Conservation (phyloP, 2,888 invertebrate genomes). For the Limulus polyphemus region DNA sequence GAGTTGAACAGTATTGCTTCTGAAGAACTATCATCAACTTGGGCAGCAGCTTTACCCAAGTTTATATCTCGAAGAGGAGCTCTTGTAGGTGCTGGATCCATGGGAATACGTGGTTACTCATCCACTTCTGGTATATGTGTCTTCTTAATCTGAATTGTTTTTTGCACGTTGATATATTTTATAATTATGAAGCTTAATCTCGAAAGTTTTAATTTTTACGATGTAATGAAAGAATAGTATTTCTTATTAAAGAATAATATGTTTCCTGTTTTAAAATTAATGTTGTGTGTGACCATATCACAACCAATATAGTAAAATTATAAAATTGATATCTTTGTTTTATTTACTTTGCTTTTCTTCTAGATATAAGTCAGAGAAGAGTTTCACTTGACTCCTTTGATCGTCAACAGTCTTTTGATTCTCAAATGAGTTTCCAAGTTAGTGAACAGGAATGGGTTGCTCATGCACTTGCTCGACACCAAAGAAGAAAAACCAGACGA, state of each 20-base stretch:
- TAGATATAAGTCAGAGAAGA: slow-evolving; percentile 20
- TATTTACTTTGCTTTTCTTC: neutral
- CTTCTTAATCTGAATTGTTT: neutral
- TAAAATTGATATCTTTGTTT: neutral
- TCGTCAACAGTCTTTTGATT: slow-evolving; percentile 21
- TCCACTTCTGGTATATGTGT: slow-evolving; percentile 19
- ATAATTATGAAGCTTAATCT: neutral
- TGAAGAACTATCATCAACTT: slow-evolving; percentile 76
- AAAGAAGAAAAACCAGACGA: slow-evolving; percentile 21
- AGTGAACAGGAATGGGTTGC: slow-evolving; percentile 22
- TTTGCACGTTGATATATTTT: too few relatives aligned
- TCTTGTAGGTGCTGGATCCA: slow-evolving; percentile 46
- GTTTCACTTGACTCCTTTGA: slow-evolving; percentile 19
- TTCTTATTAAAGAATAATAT: too few relatives aligned
- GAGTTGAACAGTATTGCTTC: slow-evolving; percentile 53
- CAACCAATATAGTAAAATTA: neutral
- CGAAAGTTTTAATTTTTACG: neutral
- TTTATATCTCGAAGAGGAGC: slow-evolving; percentile 73
- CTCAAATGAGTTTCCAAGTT: slow-evolving; percentile 16
- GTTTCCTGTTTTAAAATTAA: too few relatives aligned
- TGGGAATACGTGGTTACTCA: slow-evolving; percentile 16
- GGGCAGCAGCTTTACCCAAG: slow-evolving; percentile 80
- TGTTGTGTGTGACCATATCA: too few relatives aligned
- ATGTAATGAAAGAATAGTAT: too few relatives aligned
- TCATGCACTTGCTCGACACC: slow-evolving; percentile 14